Conservation (phyloP, 2,797 vertebrate genomes). For the Sebastiscus albofasciatus region DNA sequence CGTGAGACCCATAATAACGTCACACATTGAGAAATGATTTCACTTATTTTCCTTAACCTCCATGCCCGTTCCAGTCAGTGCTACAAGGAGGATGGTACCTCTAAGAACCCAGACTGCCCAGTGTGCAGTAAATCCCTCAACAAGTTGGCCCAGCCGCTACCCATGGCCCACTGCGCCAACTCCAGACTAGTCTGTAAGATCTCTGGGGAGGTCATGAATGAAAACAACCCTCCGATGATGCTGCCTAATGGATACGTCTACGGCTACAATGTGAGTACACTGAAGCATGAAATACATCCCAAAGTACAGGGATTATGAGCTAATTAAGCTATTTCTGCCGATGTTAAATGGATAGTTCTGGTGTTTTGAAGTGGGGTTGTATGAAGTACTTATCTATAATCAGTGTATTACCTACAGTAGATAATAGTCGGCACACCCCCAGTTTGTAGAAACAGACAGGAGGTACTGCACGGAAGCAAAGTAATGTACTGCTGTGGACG, state of each 20-base stretch:
- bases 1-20: not conserved
- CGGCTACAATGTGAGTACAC: slow-evolving; percentile 95
- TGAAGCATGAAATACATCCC: not conserved
- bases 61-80: slow-evolving; percentile 88
- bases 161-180: slow-evolving; percentile 99
- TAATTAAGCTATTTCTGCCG: not conserved
- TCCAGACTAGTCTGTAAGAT: slow-evolving; percentile 99
- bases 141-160: slow-evolving; percentile 97
- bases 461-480: too few species aligned
- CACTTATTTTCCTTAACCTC: slow-evolving; percentile 77
- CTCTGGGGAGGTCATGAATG: slow-evolving; percentile 99
- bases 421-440: too few species aligned
- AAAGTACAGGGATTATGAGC: not conserved
- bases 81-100: slow-evolving; percentile 98
- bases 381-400: too few species aligned
- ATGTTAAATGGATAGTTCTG: too few species aligned
- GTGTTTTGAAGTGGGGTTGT: too few species aligned
- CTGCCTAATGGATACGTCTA: slow-evolving; percentile 99
- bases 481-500: too few species aligned
- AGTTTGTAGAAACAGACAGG: too few species aligned
- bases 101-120: slow-evolving; percentile 98
- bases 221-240: slow-evolving; percentile 99
- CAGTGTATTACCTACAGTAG: too few species aligned
- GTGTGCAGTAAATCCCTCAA: slow-evolving; percentile 99
- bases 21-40: not conserved